Evolutionary conservation across 2,888 invertebrate species (phyloP).

Genomic region (Epinotia nisella): DNA sequence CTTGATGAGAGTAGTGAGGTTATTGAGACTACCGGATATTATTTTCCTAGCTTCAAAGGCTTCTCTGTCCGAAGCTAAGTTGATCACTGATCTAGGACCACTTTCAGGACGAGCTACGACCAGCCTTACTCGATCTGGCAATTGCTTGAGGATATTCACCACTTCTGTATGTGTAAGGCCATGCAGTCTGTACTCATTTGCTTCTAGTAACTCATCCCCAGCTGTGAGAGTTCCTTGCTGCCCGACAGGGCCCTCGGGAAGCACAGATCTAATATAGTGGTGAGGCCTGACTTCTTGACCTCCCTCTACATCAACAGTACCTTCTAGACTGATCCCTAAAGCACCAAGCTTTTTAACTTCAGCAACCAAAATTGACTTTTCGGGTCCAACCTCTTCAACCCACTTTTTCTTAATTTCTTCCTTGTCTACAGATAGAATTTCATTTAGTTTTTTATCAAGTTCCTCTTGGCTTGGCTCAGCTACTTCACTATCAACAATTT

Average conservation of each 20-base stretch:
- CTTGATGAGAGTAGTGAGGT: slow-evolving; percentile 92
- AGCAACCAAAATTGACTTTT: slow-evolving; percentile 95
- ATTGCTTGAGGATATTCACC: slow-evolving; percentile 96
- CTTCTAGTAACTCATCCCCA: slow-evolving; percentile 98
- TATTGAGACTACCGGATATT: slow-evolving; percentile 94
- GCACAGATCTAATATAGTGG: slow-evolving; percentile 98
- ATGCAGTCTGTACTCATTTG: slow-evolving; percentile 95
- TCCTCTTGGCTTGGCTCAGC: slow-evolving; percentile 82
- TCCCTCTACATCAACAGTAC: slow-evolving; percentile 99
- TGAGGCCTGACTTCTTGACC: slow-evolving; percentile 99
- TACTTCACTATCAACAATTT: slow-evolving; percentile 79
- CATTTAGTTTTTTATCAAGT: slow-evolving; percentile 79
- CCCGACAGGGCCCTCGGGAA: slow-evolving; percentile 98
- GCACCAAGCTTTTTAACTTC: slow-evolving; percentile 97
- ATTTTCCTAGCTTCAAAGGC: slow-evolving; percentile 93
- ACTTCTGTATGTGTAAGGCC: slow-evolving; percentile 99
- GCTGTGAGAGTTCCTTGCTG: slow-evolving; percentile 94
- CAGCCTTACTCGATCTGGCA: slow-evolving; percentile 95
- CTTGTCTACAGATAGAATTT: slow-evolving; percentile 81
- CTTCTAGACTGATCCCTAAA: slow-evolving; percentile 98
- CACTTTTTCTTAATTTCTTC: slow-evolving; percentile 91
- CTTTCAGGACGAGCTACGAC: slow-evolving; percentile 93
- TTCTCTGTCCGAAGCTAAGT: slow-evolving; percentile 91
- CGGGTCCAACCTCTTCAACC: slow-evolving; percentile 91
- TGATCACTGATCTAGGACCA: slow-evolving; percentile 89